phyloP scores from a whole-genome alignment of 2,113 vertebrate species.

The Procapra przewalskii region DNA sequence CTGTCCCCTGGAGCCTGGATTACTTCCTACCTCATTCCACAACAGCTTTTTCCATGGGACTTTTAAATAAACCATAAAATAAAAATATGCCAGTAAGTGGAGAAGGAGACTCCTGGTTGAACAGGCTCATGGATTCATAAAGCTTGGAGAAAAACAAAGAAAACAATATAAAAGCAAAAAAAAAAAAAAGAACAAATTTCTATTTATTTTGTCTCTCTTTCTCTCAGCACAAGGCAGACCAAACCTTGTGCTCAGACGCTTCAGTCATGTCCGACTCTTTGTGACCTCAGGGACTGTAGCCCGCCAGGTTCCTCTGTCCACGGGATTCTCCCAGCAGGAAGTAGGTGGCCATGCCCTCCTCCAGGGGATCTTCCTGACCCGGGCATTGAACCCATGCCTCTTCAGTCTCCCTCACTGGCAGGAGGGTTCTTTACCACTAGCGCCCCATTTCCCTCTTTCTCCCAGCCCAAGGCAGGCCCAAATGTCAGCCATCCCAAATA shows the following conservation, averaged over 20 bases:
- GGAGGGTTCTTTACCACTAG: neutral
- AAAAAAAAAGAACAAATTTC: neutral
- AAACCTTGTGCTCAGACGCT: neutral
- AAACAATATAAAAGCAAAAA: neutral
- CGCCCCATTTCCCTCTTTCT: neutral
- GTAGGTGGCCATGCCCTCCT: neutral
- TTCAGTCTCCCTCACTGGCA: neutral
- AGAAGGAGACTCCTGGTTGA: neutral
- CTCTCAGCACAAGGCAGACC: neutral
- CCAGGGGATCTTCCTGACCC: neutral
- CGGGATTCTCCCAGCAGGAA: neutral
- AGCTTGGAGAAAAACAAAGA: neutral
- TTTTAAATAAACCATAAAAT: constrained; percentile 55
- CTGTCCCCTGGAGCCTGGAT: constrained; percentile 65
- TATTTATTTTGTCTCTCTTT: neutral
- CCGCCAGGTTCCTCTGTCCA: neutral
- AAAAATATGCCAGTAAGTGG: neutral
- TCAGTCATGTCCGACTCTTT: neutral
- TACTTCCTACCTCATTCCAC: constrained; percentile 42
- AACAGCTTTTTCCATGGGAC: constrained; percentile 12
- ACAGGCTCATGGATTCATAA: neutral
- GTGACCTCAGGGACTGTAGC: neutral
- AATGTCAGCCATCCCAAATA: neutral
- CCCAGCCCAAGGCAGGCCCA: neutral
- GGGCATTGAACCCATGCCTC: neutral